A percentile compares a stretch with the other conserved stretches of the same genome.
phyloP scores from a whole-genome alignment of 2,797 vertebrate genomes.

The Macropus fuliginosus region DNA sequence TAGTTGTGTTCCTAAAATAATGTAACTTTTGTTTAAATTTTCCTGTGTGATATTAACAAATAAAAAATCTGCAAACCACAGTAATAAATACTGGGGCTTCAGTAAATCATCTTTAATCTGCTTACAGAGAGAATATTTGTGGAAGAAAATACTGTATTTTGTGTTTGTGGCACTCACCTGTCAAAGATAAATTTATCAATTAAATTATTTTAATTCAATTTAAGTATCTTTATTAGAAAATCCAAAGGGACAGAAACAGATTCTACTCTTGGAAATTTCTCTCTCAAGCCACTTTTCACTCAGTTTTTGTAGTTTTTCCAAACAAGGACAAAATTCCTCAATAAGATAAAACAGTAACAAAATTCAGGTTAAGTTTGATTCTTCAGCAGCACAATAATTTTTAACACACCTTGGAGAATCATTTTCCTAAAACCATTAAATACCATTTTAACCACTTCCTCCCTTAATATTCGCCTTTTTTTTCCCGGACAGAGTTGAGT shows the following conservation, averaged over 20 bases:
- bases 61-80: constrained; percentile 64
- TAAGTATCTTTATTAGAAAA: neutral
- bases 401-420: neutral
- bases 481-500: too few species aligned
- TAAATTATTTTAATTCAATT: neutral
- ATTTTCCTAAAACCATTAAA: neutral
- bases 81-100: neutral
- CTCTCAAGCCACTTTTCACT: neutral
- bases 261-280: neutral
- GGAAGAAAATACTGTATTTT: neutral
- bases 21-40: constrained; percentile 82
- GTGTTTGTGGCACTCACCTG: neutral
- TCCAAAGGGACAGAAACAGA: neutral
- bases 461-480: neutral
- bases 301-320: neutral
- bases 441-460: neutral
- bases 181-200: neutral
- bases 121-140: neutral
- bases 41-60: constrained; percentile 78
- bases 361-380: neutral
- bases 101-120: neutral
- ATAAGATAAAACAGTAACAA: neutral
- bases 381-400: neutral
- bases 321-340: neutral
- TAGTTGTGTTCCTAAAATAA: constrained; percentile 82